Percentiles rank a stretch among this genome's conserved stretches.
Evolutionary conservation across 2,888 invertebrate species (phyloP).

Genomic region (Rhimphoctona megacephalus): DNA sequence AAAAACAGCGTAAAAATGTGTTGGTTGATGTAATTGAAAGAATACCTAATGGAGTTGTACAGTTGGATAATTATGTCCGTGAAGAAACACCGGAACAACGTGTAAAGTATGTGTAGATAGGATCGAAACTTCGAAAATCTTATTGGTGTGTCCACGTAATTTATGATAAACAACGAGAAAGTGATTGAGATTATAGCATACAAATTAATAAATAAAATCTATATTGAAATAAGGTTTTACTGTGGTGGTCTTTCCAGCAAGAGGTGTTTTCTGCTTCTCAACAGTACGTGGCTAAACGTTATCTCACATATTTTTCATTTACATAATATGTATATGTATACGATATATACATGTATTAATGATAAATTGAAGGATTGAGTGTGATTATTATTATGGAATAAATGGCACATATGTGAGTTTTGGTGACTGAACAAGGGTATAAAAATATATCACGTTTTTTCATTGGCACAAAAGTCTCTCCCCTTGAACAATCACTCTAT

Average conservation of each 20-base stretch:
- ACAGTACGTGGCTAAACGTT: constrained; percentile 59
- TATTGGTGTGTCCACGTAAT: background rate
- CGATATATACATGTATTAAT: constrained; percentile 22
- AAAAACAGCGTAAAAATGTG: background rate
- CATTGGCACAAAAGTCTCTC: constrained; percentile 79
- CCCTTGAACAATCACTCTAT: constrained; percentile 70
- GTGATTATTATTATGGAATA: constrained; percentile 32
- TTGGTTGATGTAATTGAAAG: background rate
- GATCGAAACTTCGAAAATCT: background rate
- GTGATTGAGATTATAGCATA: constrained; percentile 8
- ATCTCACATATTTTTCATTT: constrained; percentile 55
- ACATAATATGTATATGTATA: constrained; percentile 57
- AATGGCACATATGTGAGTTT: constrained; percentile 71
- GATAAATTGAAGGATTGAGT: no score
- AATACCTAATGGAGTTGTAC: background rate
- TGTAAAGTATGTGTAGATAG: background rate
- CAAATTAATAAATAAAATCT: constrained; percentile 6
- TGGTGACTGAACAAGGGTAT: constrained; percentile 74
- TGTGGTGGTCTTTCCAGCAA: constrained; percentile 74
- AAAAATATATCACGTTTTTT: constrained; percentile 54
- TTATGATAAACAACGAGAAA: constrained; percentile 1
- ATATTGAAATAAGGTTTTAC: constrained; percentile 40
- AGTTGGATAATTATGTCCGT: background rate
- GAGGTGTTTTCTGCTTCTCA: constrained; percentile 76
- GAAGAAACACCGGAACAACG: background rate